Evolutionary conservation across 2,113 vertebrate genomes (phyloP), one percentile per base, ranked within the genome.

Genomic region (Sinosuthora webbiana): DNA sequence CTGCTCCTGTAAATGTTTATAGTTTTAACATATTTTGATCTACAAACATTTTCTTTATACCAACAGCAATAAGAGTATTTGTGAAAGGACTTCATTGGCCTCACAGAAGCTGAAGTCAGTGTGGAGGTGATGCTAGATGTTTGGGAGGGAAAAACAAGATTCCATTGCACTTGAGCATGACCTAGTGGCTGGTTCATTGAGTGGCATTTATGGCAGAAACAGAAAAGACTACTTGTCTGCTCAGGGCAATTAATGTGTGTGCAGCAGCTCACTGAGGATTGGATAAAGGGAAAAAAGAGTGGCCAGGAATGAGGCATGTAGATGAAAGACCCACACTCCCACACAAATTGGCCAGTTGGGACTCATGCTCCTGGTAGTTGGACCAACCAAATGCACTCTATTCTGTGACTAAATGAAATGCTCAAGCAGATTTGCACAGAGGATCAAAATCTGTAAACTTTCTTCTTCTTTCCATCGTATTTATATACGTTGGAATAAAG

Each of bases 161-260:
- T 97, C 94, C 92, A 92, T 55, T 98, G 98, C 97, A 97, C 98
- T 90, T 98, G 98, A 98, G 98, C 97, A 97, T 98, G 97, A 98
- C 97, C 98, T 98, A 98, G 97, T 98, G 98, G 97, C 73, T 96
- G 93, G 95, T 97, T 97, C 97, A 96, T 73, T 96, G 95, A 97
- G 97, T 96, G 97, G 92, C 97, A 96, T 97, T 97, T 95, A 96
- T 93, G 96, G 92, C 35, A 96, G 85, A 50, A 95, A 96, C 37
- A 95, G 93, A 96, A 95, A 97, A 93, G 81, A 71, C 74, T 77
- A 79, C 69, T 95, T 87, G 88, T 96, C 76, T 92, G 78, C 95
- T 93, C 89, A 86, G 62, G 82, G 67, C 57, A 92, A 95, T 84
- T 74, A 93, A 68, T 33, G 87, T 94, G 64, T 47, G 39, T 25